These are phyloP conservation scores for Platyrinchus mystaceus DNA, from an alignment of 2,797 vertebrate genomes.

Conservation along the genomic window DNA sequence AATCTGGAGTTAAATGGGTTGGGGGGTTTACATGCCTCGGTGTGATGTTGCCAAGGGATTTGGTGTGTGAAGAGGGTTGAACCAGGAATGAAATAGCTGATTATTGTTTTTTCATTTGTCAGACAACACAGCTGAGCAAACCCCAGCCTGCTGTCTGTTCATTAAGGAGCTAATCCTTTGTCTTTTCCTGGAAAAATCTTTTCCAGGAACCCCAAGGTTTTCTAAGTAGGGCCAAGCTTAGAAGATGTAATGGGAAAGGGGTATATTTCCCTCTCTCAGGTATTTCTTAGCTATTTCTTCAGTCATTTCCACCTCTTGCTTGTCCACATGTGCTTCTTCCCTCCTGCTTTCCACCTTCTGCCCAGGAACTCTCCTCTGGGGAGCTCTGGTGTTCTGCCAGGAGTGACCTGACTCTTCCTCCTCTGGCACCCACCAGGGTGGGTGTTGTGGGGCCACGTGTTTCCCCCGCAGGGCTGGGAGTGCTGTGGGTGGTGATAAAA, in stretches of 20 bases:
- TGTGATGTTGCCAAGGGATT: not conserved
- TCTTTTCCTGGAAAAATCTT: constrained; percentile 41
- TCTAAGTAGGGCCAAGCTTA: not conserved
- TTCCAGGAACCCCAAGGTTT: not conserved
- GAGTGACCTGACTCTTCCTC: not conserved
- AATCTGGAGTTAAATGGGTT: not conserved
- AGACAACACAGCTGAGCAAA: constrained; percentile 30
- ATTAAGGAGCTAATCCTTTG: not conserved
- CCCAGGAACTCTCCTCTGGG: rapidly evolving
- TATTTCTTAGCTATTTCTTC: not conserved
- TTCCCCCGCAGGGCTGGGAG: rapidly evolving
- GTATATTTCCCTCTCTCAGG: not conserved
- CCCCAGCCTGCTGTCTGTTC: not conserved
- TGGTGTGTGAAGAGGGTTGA: not conserved
- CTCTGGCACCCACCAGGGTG: not conserved
- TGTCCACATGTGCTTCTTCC: not conserved
- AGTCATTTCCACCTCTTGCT: not conserved
- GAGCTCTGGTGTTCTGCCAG: not conserved
- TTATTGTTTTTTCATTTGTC: constrained; percentile 11
- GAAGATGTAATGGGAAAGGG: not conserved
- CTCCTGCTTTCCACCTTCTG: not conserved
- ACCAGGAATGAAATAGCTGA: not conserved
- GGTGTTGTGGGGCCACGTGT: not conserved
- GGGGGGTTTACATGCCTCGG: not conserved
- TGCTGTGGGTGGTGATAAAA: rapidly evolving